Base-by-base conservation (phyloP, 2,888 invertebrate species). In the Crepidodera aurea region DNA sequence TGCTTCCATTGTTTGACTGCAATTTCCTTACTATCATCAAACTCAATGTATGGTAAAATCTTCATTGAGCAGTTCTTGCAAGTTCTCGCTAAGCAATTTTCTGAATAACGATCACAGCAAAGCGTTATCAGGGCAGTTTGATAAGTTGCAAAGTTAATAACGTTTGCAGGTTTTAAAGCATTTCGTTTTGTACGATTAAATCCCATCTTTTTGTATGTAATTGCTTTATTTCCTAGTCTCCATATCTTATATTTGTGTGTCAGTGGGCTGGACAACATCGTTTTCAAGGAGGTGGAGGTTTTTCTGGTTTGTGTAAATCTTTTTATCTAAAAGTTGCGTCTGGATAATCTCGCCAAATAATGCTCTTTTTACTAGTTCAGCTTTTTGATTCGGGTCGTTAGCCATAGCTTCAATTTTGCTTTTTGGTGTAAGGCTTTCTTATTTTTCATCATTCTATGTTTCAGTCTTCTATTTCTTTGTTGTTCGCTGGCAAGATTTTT, bases 121-220 rank as follows among this genome's bases (percentile, higher is more conserved):
- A 46, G 13, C 10, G 13, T 12, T 13, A 13, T 13, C 22, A 25
- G 25, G 5, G 22, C n/a, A 5, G n/a, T 44, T 22, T 44, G 44
- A 22, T 46, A 13, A 46, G n/a, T 46, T 13, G 19, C 46, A 16
- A 46, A 56, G 15, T 6, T 13, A 2, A 56, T 15, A 25, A 44
- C 44, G 1, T 39, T 56, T 1, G 44, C 46, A 25, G 12, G 44
- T n/a, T 34, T 10, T 44, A 56, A 44, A 44, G 56, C 46, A 18
- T 25, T 25, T 1, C 29, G 27, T 18, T 42, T 19, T 18, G 19
- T 16, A n/a, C 18, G n/a, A 42, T 42, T 42, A n/a, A 18, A 1
- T 51, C 18, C n/a, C n/a, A 42, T 18, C 19, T 16, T 42, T 42
- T 42, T 42, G 5, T n/a, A 19, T 16, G 42, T 42, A 5, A 42